Conservation (phyloP, 2,888 invertebrate genomes). For the Drosophila atroscutellata region DNA sequence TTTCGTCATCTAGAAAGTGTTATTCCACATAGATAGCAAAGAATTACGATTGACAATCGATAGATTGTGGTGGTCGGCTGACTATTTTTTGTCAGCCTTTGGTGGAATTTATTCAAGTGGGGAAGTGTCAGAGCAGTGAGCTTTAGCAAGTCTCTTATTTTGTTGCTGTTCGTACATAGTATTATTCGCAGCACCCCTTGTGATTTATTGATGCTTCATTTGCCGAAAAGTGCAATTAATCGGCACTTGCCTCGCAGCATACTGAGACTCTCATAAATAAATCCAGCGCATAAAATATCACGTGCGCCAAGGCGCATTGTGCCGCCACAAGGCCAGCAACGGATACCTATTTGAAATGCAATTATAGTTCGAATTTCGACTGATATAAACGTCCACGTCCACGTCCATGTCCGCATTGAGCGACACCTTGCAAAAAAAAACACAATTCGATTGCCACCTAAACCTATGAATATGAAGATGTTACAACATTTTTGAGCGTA, state of each 20-base stretch:
- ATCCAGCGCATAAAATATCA: conserved; percentile 57
- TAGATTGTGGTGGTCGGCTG: conserved; percentile 13
- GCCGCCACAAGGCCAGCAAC: conserved; percentile 58
- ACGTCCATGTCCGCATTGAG: conserved; percentile 63
- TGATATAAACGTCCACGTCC: conserved; percentile 30
- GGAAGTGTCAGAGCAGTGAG: conserved; percentile 31
- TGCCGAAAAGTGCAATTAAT: conserved; percentile 29
- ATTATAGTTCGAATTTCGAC: conserved; percentile 58
- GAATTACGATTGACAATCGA: background rate
- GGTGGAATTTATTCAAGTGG: background rate
- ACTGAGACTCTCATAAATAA: conserved; percentile 57
- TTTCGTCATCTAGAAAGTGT: background rate
- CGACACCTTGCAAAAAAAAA: conserved; percentile 65
- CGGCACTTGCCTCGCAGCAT: conserved; percentile 17
- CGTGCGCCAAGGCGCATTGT: conserved; percentile 59
- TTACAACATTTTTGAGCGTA: conserved; percentile 35
- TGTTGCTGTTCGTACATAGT: background rate
- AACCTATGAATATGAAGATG: conserved; percentile 27
- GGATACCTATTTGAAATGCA: conserved; percentile 69
- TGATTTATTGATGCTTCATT: conserved; percentile 23
- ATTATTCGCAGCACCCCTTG: background rate
- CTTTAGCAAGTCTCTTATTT: background rate
- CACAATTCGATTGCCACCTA: conserved; percentile 27
- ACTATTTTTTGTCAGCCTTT: background rate
- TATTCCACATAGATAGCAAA: background rate